Base-by-base conservation (phyloP, 2,888 invertebrate species). In the Harmothoe impar region DNA sequence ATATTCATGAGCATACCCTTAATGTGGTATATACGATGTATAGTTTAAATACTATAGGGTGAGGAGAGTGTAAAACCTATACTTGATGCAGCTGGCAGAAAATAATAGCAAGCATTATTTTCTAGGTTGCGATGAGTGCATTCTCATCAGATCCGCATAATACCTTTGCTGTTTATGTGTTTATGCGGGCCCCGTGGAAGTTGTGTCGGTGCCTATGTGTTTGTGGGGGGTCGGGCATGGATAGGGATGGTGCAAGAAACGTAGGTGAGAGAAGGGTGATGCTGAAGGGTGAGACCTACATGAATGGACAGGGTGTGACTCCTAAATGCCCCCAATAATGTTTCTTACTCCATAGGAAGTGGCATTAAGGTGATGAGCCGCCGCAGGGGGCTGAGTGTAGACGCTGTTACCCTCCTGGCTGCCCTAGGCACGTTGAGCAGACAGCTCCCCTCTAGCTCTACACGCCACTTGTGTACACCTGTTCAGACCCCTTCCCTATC, bases 381-480 rank as follows among this genome's bases (percentile, higher is more conserved):
- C 23, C 20, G 20, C 20, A n/a, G 62, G n/a, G 62, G n/a, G 62
- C 23, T 62, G 62, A 20, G 62, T 62, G 62, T 62, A 62, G 62
- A 62, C 62, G 15, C 62, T n/a, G 62, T 62, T 62, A 62, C 62
- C 62, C 62, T 62, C n/a, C 29, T 31, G 10, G 77, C 77, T 25
- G 25, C 77, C 77, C 77, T 20, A n/a, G 31, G 31, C 29, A 25
- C 31, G 77, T 25, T 25, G 17, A 29, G 5, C 77, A 25, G 29
- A 15, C 17, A 25, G 17, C 77, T 15, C 77, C 77, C 31, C 29
- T 25, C 77, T 25, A 10, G 3, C 77, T 31, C 77, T 31, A 77
- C 31, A 77, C 77, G 77, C 77, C 31, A 25, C 77, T 25, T 77
- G 77, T 77, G 77, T 77, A 77, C 77, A 77, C 77, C 77, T 77